These are phyloP conservation scores for Nanorana parkeri DNA, from an alignment of 2,113 vertebrate genomes.

Conservation along the genomic window DNA sequence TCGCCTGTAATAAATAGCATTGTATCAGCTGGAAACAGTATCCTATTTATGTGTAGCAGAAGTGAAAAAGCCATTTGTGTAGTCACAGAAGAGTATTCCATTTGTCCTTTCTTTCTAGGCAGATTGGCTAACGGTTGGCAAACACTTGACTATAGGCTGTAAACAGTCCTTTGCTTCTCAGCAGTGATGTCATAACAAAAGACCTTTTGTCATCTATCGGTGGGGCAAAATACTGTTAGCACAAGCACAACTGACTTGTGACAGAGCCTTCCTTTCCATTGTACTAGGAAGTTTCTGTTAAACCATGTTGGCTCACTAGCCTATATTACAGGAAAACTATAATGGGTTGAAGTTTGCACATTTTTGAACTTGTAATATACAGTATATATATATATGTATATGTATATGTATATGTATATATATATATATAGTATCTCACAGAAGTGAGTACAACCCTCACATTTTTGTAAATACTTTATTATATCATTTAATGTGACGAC, in stretches of 20 bases:
- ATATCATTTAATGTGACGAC: too few species aligned
- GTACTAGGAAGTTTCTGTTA: neutral
- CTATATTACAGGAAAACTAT: neutral
- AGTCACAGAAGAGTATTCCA: constrained; percentile 6
- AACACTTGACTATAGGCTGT: constrained; percentile 22
- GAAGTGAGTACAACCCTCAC: too few species aligned
- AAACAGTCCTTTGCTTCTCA: neutral
- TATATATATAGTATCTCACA: too few species aligned
- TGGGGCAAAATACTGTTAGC: constrained; percentile 30
- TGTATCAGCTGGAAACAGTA: too few species aligned
- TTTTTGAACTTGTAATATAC: too few species aligned
- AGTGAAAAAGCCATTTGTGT: neutral
- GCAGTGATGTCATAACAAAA: neutral
- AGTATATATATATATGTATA: too few species aligned
- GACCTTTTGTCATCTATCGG: constrained; percentile 22
- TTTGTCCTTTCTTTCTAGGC: constrained; percentile 1
- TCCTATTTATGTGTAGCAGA: too few species aligned
- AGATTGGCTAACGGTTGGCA: neutral
- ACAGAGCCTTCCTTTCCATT: neutral
- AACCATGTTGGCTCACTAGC: neutral
- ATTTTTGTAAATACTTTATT: too few species aligned
- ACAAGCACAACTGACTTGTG: neutral
- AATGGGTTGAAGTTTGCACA: too few species aligned
- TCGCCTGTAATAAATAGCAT: too few species aligned
- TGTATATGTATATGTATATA: too few species aligned